These are phyloP conservation scores for Macropis europaea DNA, from an alignment of 2,888 invertebrate species.

Conservation along the genomic window DNA sequence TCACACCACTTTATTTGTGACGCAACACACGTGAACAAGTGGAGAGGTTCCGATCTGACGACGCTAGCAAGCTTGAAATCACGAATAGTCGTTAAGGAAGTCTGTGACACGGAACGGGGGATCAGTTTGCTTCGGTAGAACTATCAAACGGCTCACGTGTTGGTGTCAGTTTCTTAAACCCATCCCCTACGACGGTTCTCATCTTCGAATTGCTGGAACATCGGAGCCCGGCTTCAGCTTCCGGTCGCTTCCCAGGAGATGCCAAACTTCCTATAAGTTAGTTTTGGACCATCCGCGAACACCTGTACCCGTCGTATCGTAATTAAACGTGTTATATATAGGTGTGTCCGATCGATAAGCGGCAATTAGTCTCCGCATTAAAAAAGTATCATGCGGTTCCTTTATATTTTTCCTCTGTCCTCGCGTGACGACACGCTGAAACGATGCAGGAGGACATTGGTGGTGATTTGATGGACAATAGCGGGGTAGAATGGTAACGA, in stretches of 20 bases:
- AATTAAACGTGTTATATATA: conserved; percentile 48
- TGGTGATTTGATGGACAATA: too few species aligned
- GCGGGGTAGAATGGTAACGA: too few species aligned
- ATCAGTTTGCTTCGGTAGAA: background rate
- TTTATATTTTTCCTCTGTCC: background rate
- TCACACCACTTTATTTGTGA: too few species aligned
- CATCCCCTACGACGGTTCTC: background rate
- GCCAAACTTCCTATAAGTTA: conserved; percentile 45
- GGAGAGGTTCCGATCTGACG: background rate
- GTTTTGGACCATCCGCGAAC: conserved; percentile 43
- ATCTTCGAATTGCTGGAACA: conserved; percentile 15
- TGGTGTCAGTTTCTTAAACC: conserved; percentile 30
- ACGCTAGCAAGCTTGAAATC: background rate
- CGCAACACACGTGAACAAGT: background rate
- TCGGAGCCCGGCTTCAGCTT: conserved; percentile 18
- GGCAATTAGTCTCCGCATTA: conserved; percentile 10
- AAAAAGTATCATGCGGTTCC: background rate
- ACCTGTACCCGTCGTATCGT: conserved; percentile 47
- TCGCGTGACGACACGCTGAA: too few species aligned
- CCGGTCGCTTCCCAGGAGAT: conserved; percentile 27
- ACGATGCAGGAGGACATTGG: too few species aligned
- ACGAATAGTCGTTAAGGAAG: background rate
- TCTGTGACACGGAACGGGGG: background rate
- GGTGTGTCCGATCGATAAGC: conserved; percentile 32
- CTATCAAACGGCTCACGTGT: conserved; percentile 10